Percentiles rank a stretch among this genome's conserved stretches.
phyloP scores from a whole-genome alignment of 2,797 vertebrate genomes.

The Poeciliopsis turneri region DNA sequence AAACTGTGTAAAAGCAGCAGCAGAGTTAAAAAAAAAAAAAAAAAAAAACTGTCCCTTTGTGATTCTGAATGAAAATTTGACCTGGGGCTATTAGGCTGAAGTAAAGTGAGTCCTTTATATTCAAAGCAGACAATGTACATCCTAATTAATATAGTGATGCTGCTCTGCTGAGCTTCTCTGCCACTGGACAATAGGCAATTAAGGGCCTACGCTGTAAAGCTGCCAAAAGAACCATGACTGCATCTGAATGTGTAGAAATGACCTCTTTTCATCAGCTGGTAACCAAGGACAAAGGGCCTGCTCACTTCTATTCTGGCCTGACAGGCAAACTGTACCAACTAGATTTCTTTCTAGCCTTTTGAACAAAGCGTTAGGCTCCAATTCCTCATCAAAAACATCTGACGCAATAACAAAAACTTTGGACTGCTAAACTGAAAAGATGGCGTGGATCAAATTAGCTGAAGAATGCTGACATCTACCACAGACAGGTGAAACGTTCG shows the following conservation, averaged over 20 bases:
- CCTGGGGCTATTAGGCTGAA: conserved; percentile 15
- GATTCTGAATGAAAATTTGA: conserved; percentile 42
- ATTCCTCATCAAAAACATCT: background rate
- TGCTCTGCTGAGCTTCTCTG: conserved; percentile 56
- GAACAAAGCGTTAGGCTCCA: conserved; percentile 2
- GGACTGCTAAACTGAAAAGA: background rate
- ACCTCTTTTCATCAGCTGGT: conserved; percentile 33
- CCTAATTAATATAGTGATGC: conserved; percentile 65
- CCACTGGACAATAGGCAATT: conserved; percentile 56
- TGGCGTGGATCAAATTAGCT: background rate
- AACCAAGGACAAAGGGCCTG: conserved; percentile 24
- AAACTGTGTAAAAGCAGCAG: conserved; percentile 2
- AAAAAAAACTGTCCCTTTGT: conserved; percentile 28
- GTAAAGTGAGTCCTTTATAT: conserved; percentile 58
- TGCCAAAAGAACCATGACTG: conserved; percentile 52
- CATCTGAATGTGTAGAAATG: conserved; percentile 31
- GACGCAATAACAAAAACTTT: background rate
- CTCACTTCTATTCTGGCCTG: background rate
- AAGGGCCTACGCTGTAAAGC: conserved; percentile 54
- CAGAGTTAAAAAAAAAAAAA: background rate
- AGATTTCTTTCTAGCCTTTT: conserved; percentile 17
- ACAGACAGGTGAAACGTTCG: background rate
- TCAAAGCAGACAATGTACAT: conserved; percentile 43
- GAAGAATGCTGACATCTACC: background rate
- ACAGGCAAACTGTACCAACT: conserved; percentile 26